A percentile compares a stretch with the other conserved stretches of the same genome.
These are phyloP conservation scores for Catharus ustulatus DNA, from an alignment of 2,797 vertebrate species.

Conservation along the genomic window DNA sequence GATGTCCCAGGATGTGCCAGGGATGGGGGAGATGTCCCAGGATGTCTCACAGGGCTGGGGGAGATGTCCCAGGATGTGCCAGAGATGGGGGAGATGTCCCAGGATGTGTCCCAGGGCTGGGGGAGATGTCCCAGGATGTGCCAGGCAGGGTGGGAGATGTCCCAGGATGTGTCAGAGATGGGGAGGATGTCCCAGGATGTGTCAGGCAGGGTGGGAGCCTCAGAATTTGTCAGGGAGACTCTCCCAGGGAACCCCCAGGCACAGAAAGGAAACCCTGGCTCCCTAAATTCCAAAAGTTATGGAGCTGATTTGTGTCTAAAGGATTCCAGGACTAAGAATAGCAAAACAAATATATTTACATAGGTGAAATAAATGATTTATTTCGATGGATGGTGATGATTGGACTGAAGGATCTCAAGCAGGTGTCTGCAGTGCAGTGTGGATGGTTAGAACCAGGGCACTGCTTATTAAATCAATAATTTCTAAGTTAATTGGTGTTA, in stretches of 20 bases:
- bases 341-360: background rate
- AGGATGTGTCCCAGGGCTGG: too few relatives aligned
- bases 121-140: too few relatives aligned
- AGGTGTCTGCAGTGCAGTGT: too few relatives aligned
- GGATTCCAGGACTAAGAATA: background rate
- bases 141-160: too few relatives aligned
- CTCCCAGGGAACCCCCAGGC: background rate
- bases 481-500: background rate
- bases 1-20: too few relatives aligned
- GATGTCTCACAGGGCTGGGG: too few relatives aligned
- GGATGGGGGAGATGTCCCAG: too few relatives aligned
- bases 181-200: too few relatives aligned
- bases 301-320: background rate
- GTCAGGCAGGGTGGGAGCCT: background rate
- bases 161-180: too few relatives aligned
- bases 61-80: too few relatives aligned
- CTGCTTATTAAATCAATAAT: background rate
- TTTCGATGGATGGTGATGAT: background rate
- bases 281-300: background rate
- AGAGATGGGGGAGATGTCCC: too few relatives aligned
- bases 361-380: background rate
- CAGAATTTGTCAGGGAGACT: background rate
- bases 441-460: background rate
- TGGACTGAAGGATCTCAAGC: background rate
- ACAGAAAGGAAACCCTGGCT: background rate